Percentiles rank a stretch among this genome's conserved stretches.
phyloP scores from a whole-genome alignment of 2,888 invertebrate genomes.

The Pemphredon lugubris region DNA sequence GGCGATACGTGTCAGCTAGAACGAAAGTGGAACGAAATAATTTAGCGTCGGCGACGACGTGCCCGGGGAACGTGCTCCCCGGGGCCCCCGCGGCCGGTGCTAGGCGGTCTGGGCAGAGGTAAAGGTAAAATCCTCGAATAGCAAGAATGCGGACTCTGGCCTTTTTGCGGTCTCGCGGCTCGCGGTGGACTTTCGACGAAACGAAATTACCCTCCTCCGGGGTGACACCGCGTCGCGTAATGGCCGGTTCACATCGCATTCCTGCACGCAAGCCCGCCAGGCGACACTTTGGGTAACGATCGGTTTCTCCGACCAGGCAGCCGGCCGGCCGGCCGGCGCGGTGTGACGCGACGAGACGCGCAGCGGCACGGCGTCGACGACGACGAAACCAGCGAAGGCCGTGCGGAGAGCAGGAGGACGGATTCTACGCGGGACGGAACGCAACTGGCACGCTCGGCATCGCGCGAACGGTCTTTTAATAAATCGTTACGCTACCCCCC shows the following conservation, averaged over 20 bases:
- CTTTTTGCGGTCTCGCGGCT: conserved; percentile 33
- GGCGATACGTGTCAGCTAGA: conserved; percentile 18
- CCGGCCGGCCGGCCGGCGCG: too few species aligned
- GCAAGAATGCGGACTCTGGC: conserved; percentile 43
- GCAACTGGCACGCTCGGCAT: conserved; percentile 36
- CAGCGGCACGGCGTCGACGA: conserved; percentile 31
- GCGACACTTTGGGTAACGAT: conserved; percentile 80
- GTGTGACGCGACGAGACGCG: too few species aligned
- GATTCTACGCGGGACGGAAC: conserved; percentile 40
- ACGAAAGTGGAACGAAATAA: conserved; percentile 72
- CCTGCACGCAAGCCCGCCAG: conserved; percentile 80
- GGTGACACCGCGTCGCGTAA: conserved; percentile 78
- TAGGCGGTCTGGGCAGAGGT: conserved; percentile 1
- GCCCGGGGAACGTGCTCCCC: too few species aligned
- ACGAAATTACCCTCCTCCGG: conserved; percentile 77
- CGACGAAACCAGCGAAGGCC: conserved; percentile 43
- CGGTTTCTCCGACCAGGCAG: conserved; percentile 70
- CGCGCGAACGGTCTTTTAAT: conserved; percentile 56
- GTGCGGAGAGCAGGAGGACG: too few species aligned
- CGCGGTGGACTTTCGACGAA: conserved; percentile 67
- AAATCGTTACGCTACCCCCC: conserved; percentile 44
- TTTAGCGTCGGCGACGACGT: conserved; percentile 59
- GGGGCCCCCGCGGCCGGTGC: too few species aligned
- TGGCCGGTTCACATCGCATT: conserved; percentile 74
- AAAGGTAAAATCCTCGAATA: conserved; percentile 37